phyloP scores from a whole-genome alignment of 1,140 invertebrate species.

The Drosophila punjabiensis region DNA sequence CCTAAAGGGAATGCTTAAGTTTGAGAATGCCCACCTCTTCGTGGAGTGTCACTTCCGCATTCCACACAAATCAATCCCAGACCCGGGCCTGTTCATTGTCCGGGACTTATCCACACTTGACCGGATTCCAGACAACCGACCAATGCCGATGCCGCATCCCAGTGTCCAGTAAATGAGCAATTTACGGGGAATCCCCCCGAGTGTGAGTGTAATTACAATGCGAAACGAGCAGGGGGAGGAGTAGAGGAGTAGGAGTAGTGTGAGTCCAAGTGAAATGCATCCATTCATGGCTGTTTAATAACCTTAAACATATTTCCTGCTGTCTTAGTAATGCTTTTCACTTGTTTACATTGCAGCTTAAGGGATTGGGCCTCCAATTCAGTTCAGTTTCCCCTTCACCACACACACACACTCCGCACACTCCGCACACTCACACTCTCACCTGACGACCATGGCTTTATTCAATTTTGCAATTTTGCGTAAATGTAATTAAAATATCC shows the following conservation, averaged over 20 bases:
- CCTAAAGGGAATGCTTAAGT: slow-evolving; percentile 18
- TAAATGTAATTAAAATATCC: slow-evolving; percentile 83
- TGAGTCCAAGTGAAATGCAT: slow-evolving; percentile 20
- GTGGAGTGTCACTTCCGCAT: slow-evolving; percentile 19
- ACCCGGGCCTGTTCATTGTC: slow-evolving; percentile 12
- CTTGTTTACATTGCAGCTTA: slow-evolving; percentile 77
- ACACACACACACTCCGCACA: slow-evolving; percentile 11
- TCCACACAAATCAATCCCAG: slow-evolving; percentile 26
- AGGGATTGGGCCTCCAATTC: slow-evolving; percentile 35
- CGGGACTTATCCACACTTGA: slow-evolving; percentile 38
- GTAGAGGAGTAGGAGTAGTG: too few species aligned
- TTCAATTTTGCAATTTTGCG: slow-evolving; percentile 79
- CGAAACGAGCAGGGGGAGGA: background rate
- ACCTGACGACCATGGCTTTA: slow-evolving; percentile 47
- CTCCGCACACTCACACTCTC: background rate
- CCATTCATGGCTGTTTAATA: slow-evolving; percentile 47
- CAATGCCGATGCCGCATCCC: background rate
- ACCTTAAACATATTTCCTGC: slow-evolving; percentile 56
- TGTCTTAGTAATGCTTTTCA: slow-evolving; percentile 71
- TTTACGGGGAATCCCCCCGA: slow-evolving; percentile 7
- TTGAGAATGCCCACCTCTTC: background rate
- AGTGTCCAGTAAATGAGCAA: slow-evolving; percentile 29
- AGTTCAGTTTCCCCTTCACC: slow-evolving; percentile 4
- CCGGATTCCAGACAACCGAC: slow-evolving; percentile 14
- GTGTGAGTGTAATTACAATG: slow-evolving; percentile 29